Evolutionary conservation across 2,797 vertebrate species (phyloP).

Genomic region (Xenops minutus): DNA sequence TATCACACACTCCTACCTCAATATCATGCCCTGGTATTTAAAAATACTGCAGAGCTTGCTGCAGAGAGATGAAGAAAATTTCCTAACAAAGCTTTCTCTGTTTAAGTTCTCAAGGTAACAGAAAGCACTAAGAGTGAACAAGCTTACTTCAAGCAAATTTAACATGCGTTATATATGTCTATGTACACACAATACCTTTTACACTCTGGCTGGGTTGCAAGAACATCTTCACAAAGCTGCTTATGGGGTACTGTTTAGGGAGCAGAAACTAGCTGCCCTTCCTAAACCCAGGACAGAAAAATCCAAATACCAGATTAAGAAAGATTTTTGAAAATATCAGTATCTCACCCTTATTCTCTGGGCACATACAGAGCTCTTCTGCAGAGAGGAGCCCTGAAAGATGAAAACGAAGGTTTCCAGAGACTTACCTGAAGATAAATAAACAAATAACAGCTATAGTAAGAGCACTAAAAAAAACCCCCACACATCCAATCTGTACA

Average conservation of each 20-base stretch:
- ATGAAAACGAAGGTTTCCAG: neutral
- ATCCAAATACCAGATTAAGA: neutral
- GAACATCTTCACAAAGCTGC: neutral
- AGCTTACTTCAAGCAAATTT: neutral
- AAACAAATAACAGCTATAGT: neutral
- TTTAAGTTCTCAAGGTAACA: neutral
- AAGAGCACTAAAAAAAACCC: neutral
- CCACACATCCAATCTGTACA: neutral
- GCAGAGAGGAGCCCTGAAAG: neutral
- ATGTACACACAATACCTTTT: neutral
- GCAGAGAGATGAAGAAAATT: neutral
- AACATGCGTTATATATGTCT: fast-evolving
- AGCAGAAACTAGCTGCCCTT: neutral
- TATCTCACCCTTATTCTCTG: neutral
- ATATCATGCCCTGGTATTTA: fast-evolving
- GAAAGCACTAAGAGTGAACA: neutral
- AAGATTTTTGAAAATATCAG: neutral
- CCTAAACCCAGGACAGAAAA: neutral
- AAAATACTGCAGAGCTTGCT: neutral
- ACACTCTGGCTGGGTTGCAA: neutral
- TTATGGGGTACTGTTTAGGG: neutral
- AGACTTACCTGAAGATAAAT: neutral
- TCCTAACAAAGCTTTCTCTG: neutral
- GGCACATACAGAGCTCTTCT: neutral
- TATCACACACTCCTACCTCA: neutral